A percentile compares a stretch with the other conserved stretches of the same genome.
Evolutionary conservation across 1,140 invertebrate species (phyloP).

Genomic region (Temnothorax longispinosus): DNA sequence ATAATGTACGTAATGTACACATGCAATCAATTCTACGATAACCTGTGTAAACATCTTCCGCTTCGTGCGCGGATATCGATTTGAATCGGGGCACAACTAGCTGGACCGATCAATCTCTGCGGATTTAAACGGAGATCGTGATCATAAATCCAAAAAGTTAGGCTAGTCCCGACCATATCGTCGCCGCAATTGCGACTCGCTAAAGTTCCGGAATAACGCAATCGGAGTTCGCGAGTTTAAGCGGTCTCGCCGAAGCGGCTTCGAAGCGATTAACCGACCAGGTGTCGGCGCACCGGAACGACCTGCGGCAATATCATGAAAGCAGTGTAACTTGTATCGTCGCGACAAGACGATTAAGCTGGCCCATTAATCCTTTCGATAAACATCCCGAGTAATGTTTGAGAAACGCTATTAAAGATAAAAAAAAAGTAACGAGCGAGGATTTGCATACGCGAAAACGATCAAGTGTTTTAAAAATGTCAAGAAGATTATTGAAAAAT

Average conservation of each 20-base stretch:
- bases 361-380: conserved; percentile 1
- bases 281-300: not conserved
- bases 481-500: not conserved
- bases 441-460: not conserved
- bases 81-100: not conserved
- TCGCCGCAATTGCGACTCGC: conserved; percentile 10
- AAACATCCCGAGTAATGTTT: not conserved
- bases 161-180: not conserved
- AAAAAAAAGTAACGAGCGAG: not conserved
- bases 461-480: not conserved
- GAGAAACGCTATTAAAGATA: not conserved
- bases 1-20: not conserved
- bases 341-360: conserved; percentile 8
- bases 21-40: not conserved
- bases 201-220: conserved; percentile 26
- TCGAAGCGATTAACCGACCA: conserved; percentile 30
- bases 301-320: not conserved
- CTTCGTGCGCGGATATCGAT: not conserved
- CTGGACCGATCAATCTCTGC: not conserved
- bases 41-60: not conserved
- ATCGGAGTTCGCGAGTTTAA: conserved; percentile 44
- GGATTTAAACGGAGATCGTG: conserved; percentile 11
- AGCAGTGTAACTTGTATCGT: conserved; percentile 24
- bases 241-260: not conserved
- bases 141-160: conserved; percentile 50